Percentiles rank a stretch among this genome's conserved stretches.
phyloP scores from a whole-genome alignment of 2,797 vertebrate genomes.

The Mionectes olivaceus region DNA sequence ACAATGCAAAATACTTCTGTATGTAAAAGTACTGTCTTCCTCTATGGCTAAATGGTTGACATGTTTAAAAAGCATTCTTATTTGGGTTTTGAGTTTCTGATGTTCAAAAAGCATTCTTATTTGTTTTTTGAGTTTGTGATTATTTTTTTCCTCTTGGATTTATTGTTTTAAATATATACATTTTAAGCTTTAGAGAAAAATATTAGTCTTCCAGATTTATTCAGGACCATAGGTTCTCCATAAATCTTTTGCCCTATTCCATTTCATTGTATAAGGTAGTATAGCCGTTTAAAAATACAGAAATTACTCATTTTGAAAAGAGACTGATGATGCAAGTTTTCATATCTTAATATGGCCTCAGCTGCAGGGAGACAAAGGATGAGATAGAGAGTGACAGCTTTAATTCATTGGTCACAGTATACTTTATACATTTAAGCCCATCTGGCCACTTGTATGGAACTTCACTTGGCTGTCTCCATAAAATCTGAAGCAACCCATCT shows the following conservation, averaged over 20 bases:
- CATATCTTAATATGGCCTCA: constrained; percentile 67
- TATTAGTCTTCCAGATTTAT: background rate
- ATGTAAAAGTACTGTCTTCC: background rate
- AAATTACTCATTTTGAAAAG: constrained; percentile 37
- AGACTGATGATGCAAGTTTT: constrained; percentile 50
- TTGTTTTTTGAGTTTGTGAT: background rate
- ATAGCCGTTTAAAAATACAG: background rate
- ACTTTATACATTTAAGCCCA: constrained; percentile 77
- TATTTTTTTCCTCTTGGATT: background rate
- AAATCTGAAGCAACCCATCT: constrained; percentile 69
- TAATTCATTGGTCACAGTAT: constrained; percentile 86
- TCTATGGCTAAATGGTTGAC: background rate
- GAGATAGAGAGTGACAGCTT: constrained; percentile 60
- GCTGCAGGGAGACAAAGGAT: constrained; percentile 68
- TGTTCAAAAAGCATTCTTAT: background rate
- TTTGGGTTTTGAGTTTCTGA: background rate
- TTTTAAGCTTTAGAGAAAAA: background rate
- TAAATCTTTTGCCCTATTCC: background rate
- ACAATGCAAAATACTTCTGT: background rate
- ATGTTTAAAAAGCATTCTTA: background rate
- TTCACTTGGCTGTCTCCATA: constrained; percentile 72
- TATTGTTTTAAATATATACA: background rate
- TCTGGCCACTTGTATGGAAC: constrained; percentile 78
- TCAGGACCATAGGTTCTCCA: background rate
- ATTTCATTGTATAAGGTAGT: background rate